Evolutionary conservation across 2,888 invertebrate genomes (phyloP), one percentile per base, ranked within the genome.

Genomic region (Strigamia maritima): DNA sequence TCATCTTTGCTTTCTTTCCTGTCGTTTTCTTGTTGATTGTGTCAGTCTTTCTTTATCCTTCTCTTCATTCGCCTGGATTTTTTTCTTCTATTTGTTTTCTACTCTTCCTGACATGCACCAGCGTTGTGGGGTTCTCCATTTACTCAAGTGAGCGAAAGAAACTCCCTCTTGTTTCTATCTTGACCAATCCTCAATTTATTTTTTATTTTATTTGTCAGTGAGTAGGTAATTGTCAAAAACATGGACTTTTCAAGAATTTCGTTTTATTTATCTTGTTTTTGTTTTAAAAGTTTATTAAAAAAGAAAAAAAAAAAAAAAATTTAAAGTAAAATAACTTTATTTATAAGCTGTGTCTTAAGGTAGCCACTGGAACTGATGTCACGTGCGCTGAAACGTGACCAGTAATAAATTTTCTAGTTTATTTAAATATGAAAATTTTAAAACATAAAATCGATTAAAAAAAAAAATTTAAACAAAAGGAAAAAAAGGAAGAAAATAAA

Each of bases 1-100:
- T 70, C 70, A 70, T 70, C 26, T 70, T 70, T 70, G 70, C 70
- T 28, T 70, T 24, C n/a, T 70, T 70, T 26, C 70, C 26, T 70
- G 70, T 70, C 70, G 12, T 70, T 70, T 28, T 70, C 26, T 70
- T 70, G 70, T 70, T 28, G 70, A 70, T 70, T 26, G 70, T 26
- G 70, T 24, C 70, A 70, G 70, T 70, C 4, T 10, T 70, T 28
- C 70, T 28, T 70, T 70, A 54, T 54, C 19, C 24, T 26, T 14
- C 70, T 26, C 49, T 70, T 28, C n/a, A 16, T 70, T 70, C 28
- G 1, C 28, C 28, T 70, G 12, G 14, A 70, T 28, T 70, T 70
- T 70, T 28, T 70, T 70, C 28, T 70, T 70, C 28, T 16, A 28
- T 70, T 70, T 70, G 54, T 19, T 54, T 2, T 54, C 14, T 44